These are phyloP conservation scores for Corythornis vintsioides DNA, from an alignment of 2,113 vertebrate species.

Conservation along the genomic window DNA sequence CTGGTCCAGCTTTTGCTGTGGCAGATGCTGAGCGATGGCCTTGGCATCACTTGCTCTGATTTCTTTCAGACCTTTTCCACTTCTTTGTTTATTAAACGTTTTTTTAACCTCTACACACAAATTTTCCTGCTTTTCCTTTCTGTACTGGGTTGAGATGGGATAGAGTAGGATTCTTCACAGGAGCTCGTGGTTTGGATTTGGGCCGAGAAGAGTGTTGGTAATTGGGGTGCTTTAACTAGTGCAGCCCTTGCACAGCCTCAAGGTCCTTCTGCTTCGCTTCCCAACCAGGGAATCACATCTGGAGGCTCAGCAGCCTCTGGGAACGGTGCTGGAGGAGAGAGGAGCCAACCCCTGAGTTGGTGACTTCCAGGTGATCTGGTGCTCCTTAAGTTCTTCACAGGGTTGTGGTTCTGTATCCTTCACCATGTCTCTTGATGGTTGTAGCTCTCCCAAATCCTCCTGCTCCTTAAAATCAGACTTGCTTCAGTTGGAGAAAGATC, in stretches of 20 bases:
- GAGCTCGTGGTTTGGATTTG: background rate
- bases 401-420: background rate
- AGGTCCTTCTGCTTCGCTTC: background rate
- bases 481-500: background rate
- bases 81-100: background rate
- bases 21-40: background rate
- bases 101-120: background rate
- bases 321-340: background rate
- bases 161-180: background rate
- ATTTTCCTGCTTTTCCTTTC: background rate
- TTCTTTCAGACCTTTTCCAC: background rate
- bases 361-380: background rate
- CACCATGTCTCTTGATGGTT: background rate
- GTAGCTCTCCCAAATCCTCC: background rate
- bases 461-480: background rate
- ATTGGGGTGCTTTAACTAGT: background rate
- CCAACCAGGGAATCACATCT: background rate
- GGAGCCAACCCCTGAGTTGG: background rate
- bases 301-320: background rate
- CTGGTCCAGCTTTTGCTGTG: background rate
- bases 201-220: background rate
- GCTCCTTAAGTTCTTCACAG: background rate
- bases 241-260: background rate
- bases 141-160: background rate
- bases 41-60: background rate